Evolutionary conservation across 2,113 vertebrate species (phyloP).

Genomic region (Epinephelus lanceolatus): DNA sequence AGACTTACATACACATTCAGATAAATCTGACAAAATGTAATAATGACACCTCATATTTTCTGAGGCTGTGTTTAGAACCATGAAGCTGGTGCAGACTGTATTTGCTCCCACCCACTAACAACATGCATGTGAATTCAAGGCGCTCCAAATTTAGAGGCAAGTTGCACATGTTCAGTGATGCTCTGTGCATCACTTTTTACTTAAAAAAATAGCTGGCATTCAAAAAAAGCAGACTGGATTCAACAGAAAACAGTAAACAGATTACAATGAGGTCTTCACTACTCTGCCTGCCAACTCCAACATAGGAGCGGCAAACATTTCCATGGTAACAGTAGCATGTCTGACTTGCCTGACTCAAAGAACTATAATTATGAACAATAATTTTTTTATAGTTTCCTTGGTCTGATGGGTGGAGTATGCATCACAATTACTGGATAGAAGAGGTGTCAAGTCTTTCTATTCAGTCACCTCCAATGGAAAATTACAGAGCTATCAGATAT

Average conservation of each 20-base stretch:
- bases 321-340: not conserved
- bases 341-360: no score
- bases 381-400: no score
- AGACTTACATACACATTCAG: not conserved
- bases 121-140: not conserved
- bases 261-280: not conserved
- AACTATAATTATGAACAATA: no score
- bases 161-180: not conserved
- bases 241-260: not conserved
- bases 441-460: no score
- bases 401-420: no score
- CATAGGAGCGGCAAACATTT: not conserved
- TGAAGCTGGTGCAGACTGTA: not conserved
- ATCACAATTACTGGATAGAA: no score
- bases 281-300: not conserved
- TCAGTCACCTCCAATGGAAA: no score
- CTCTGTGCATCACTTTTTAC: not conserved
- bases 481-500: no score
- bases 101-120: not conserved
- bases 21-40: not conserved
- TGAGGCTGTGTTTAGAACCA: not conserved
- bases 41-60: not conserved
- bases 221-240: no score
- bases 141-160: not conserved
- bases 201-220: not conserved